Percentiles rank a stretch among this genome's conserved stretches.
phyloP scores from a whole-genome alignment of 2,113 vertebrate genomes.

The Passer domesticus region DNA sequence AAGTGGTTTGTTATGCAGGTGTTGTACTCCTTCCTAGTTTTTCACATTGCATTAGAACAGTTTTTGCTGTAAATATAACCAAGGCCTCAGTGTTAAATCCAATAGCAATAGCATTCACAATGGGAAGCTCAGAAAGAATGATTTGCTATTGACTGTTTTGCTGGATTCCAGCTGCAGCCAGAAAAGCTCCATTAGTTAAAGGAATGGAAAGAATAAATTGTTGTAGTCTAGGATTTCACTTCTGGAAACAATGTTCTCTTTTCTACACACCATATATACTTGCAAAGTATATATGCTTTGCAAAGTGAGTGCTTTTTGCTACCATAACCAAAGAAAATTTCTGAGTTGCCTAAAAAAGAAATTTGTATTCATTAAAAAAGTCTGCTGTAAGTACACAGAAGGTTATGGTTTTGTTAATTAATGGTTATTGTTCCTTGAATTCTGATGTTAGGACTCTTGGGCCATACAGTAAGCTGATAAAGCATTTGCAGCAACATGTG shows the following conservation, averaged over 20 bases:
- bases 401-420: constrained; percentile 16
- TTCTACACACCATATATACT: not conserved
- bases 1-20: not conserved
- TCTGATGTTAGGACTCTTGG: not conserved
- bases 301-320: not conserved
- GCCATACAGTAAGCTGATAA: not conserved
- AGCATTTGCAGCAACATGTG: constrained; percentile 14
- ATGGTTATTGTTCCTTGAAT: not conserved
- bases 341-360: not conserved
- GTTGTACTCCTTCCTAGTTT: not conserved
- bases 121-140: constrained; percentile 36
- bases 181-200: constrained; percentile 49
- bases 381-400: not conserved
- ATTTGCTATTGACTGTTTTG: constrained; percentile 46
- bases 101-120: constrained; percentile 24
- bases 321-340: not conserved
- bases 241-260: not conserved
- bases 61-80: constrained; percentile 36
- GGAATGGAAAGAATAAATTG: not conserved
- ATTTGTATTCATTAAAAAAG: constrained; percentile 42
- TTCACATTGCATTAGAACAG: constrained; percentile 17
- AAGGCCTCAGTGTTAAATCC: constrained; percentile 16
- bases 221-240: not conserved
- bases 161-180: constrained; percentile 45
- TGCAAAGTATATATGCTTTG: not conserved